Percentiles rank a stretch among this genome's conserved stretches.
Conservation (phyloP, 2,797 vertebrate genomes). For the Prionace glauca region DNA sequence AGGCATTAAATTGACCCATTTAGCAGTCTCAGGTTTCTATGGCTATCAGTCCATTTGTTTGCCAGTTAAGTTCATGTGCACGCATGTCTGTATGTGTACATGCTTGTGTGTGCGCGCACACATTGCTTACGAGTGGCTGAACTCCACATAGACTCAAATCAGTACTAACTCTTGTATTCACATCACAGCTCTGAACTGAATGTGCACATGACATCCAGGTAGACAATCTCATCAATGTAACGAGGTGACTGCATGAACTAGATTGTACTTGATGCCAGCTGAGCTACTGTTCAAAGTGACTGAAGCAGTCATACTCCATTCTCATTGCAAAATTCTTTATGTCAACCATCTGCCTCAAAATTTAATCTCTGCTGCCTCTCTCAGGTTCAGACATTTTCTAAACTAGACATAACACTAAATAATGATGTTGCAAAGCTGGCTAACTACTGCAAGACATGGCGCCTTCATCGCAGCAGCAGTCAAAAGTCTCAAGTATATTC, state of each 20-base stretch:
- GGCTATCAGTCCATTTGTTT: not conserved
- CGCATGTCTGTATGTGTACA: too few relatives aligned
- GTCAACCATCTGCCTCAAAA: too few relatives aligned
- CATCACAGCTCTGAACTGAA: not conserved
- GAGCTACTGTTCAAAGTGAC: not conserved
- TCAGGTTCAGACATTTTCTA: too few relatives aligned
- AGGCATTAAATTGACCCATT: constrained; percentile 6
- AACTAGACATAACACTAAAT: too few relatives aligned
- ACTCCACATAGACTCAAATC: not conserved
- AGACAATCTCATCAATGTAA: not conserved
- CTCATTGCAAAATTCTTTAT: not conserved
- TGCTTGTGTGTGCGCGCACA: too few relatives aligned
- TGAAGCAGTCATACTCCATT: not conserved
- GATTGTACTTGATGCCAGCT: not conserved
- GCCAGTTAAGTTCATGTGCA: not conserved
- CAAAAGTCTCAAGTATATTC: too few relatives aligned
- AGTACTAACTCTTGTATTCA: not conserved
- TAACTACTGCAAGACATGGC: too few relatives aligned
- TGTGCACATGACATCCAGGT: not conserved
- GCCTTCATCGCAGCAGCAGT: too few relatives aligned
- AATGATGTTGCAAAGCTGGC: too few relatives aligned
- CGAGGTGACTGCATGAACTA: not conserved
- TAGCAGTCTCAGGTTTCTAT: not conserved
- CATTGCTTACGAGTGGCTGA: not conserved
- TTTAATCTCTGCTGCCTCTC: too few relatives aligned